Conservation (phyloP, 2,797 vertebrate genomes). For the Siniperca obscura region DNA sequence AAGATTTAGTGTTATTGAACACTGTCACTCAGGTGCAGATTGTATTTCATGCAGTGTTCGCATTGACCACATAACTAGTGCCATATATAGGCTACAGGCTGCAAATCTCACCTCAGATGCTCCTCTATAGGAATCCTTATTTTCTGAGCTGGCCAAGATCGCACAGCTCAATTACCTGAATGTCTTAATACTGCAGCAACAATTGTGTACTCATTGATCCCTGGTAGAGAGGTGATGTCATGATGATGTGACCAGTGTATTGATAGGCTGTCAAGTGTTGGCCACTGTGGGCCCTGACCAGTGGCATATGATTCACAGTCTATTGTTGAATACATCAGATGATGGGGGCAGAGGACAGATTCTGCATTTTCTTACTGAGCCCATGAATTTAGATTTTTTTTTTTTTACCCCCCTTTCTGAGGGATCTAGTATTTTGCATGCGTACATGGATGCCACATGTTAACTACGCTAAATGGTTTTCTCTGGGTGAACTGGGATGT, state of each 20-base stretch:
- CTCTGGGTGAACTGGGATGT: slow-evolving; percentile 64
- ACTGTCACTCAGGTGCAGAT: slow-evolving; percentile 55
- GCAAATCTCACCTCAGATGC: slow-evolving; percentile 3
- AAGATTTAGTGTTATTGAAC: slow-evolving; percentile 53
- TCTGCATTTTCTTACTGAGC: slow-evolving; percentile 12
- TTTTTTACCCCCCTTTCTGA: slow-evolving; percentile 7
- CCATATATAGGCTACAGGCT: slow-evolving; percentile 3
- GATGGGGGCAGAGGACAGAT: slow-evolving; percentile 9
- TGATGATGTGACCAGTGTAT: slow-evolving; percentile 40
- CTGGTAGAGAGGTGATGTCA: slow-evolving; percentile 1
- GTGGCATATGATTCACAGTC: slow-evolving; percentile 32
- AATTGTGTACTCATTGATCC: slow-evolving; percentile 37
- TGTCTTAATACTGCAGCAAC: slow-evolving; percentile 1
- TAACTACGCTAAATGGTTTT: slow-evolving; percentile 28
- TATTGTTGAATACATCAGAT: slow-evolving; percentile 49
- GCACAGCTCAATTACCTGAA: slow-evolving; percentile 40
- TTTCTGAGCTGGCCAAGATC: slow-evolving; percentile 30
- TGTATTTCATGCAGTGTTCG: slow-evolving; percentile 37
- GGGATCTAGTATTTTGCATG: slow-evolving; percentile 42
- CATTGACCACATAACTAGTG: slow-evolving; percentile 11
- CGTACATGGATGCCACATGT: slow-evolving; percentile 5
- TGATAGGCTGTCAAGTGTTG: slow-evolving; percentile 39
- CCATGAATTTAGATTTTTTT: slow-evolving; percentile 26
- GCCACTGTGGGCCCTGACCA: slow-evolving; percentile 24
- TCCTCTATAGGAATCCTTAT: slow-evolving; percentile 31